Percentiles rank a stretch among this genome's conserved stretches.
phyloP scores from a whole-genome alignment of 2,113 vertebrate species.

The Brachyhypopomus occidentalis region DNA sequence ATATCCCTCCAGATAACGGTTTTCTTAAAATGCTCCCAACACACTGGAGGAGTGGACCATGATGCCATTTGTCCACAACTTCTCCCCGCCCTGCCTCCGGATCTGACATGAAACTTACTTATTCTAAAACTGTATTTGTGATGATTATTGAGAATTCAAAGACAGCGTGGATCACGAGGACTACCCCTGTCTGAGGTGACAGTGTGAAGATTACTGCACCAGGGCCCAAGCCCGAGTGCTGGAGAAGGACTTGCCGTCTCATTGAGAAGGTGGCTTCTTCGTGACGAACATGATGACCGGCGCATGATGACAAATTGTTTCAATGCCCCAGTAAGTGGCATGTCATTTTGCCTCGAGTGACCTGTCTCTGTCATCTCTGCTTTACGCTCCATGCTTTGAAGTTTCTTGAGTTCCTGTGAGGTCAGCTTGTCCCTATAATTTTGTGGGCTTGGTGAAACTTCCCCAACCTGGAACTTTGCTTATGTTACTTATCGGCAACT shows the following conservation, averaged over 20 bases:
- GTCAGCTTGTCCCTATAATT: not conserved
- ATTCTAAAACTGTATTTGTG: not conserved
- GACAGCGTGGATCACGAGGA: not conserved
- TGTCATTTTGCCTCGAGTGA: constrained; percentile 10
- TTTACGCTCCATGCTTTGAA: not conserved
- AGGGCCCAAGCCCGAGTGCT: not conserved
- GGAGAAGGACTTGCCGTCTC: not conserved
- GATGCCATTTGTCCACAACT: too few species aligned
- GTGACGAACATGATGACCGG: constrained; percentile 17
- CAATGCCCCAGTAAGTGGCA: not conserved
- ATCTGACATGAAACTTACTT: not conserved
- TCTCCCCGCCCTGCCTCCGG: not conserved
- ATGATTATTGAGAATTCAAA: not conserved
- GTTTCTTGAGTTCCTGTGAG: constrained; percentile 4
- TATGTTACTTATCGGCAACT: not conserved
- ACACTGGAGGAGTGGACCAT: too few species aligned
- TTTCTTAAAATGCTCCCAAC: too few species aligned
- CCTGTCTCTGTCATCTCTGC: not conserved
- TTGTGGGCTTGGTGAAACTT: not conserved
- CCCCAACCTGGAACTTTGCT: not conserved
- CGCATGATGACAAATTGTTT: constrained; percentile 19
- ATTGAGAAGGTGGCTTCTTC: not conserved
- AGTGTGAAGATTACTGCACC: constrained; percentile 4
- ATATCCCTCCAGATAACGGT: too few species aligned
- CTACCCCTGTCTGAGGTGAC: not conserved